Base-by-base conservation (phyloP, 2,113 vertebrate species). In the Microcebus murinus region DNA sequence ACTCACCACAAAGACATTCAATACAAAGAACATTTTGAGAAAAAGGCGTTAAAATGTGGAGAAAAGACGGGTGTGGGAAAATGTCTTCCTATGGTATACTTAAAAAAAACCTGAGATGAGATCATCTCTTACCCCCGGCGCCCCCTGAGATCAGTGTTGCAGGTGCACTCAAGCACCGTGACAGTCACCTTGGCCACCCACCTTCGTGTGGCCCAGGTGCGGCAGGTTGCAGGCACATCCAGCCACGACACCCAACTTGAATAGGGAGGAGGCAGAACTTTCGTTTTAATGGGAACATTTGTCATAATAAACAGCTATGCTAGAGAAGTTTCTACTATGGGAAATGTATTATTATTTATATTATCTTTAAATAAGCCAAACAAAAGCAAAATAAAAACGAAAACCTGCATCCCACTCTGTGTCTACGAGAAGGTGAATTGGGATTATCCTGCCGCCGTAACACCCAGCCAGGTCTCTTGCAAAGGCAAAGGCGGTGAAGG, bases 211-310 rank as follows among this genome's bases (percentile, higher is more conserved):
- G 86, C 0, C 2, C 45, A 83, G 27, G 23, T 21, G 4, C 0
- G 0, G 5, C 21, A 6, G 6, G 0, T 34, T 68, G 86, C 21
- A 13, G 23, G 34, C 3, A 0, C n/a, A 36, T 15, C 31, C 1
- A 1, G 20, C 45, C 36, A 1, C 1, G n/a, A n/a, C 0, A 4
- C 34, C 63, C 0, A 0, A 12, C 57, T 76, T 57, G 36, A 25
- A 17, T 23, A 67, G 0, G 39, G 42, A 0, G 39, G 42, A 34
- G 45, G 57, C 65, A 48, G 45, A 25, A 1, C 74, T 84, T 71
- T 68, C 8, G 21, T 59, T 36, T 91, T 74, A 57, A 48, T n/a
- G 23, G 42, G 55, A 61, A 77, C 12, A 11, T 82, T 9, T 87
- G 48, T 92, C 23, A 2, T n/a, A 88, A 63, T 67, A 57, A 50